These are phyloP conservation scores for Anthoscopus minutus DNA, from an alignment of 2,113 vertebrate genomes.

Conservation along the genomic window DNA sequence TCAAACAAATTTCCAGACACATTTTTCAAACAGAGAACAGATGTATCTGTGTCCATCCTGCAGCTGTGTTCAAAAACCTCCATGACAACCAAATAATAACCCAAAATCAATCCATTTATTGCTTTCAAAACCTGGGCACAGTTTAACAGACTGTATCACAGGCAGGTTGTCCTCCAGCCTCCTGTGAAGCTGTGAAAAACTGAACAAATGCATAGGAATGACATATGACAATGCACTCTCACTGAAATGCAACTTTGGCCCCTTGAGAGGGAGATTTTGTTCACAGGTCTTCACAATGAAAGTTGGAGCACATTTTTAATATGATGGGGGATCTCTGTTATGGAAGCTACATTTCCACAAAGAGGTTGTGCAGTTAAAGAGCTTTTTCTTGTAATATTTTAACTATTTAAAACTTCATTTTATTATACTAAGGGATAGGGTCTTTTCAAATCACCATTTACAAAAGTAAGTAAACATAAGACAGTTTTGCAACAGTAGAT, in stretches of 20 bases:
- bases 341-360: background rate
- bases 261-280: background rate
- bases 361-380: background rate
- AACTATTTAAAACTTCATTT: background rate
- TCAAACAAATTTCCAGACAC: fast-evolving
- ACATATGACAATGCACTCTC: background rate
- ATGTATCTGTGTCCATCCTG: background rate
- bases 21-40: background rate
- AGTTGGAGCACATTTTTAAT: background rate
- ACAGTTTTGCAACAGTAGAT: background rate
- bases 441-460: background rate
- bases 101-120: background rate
- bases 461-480: background rate
- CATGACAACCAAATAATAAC: background rate
- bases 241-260: background rate
- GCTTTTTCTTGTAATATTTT: background rate
- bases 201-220: background rate
- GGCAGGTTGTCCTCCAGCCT: background rate
- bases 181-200: background rate
- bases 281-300: background rate
- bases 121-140: background rate
- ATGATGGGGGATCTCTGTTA: background rate
- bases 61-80: background rate
- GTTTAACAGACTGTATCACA: background rate
- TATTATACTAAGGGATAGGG: background rate